Base-by-base conservation (phyloP, 1,140 invertebrate genomes). In the Steinernema khuongi region DNA sequence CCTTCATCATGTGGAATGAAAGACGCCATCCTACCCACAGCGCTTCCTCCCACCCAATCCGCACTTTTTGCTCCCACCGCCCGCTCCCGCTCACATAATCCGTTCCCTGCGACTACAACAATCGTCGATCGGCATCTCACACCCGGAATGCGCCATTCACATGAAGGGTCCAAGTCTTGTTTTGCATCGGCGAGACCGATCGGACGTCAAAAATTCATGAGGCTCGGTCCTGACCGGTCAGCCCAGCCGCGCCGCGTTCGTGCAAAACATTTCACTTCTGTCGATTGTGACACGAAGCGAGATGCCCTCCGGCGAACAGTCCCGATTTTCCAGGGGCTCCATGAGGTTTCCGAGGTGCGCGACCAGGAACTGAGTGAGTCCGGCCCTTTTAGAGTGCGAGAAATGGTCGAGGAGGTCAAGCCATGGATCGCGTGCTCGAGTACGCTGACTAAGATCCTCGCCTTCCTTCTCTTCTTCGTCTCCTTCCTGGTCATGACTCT, bases 361-460 rank as follows among this genome's bases (percentile, higher is more conserved):
- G 7, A n/a, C 36, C 7, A n/a, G 36, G 36, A 41, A n/a, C 7
- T 41, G 7, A 11, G 36, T 41, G 36, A 41, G n/a, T n/a, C n/a
- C 7, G 36, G n/a, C 36, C 7, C 36, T 60, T 60, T 60, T 22
- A 60, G 50, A 60, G 50, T 60, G 11, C 50, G 50, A 14, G 11
- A 60, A 60, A 60, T 60, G 50, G 50, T 60, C 50, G 50, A 60
- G 26, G 50, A 60, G 50, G 50, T 60, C 14, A 60, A 60, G 19
- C 50, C 50, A 22, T 60, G 50, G 14, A 14, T 60, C 11, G 50
- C 50, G 50, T 60, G 50, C 22, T 60, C 50, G 11, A 60, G 50
- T 22, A 60, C 50, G 14, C 22, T 60, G 2, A 60, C 50, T 2
- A 60, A 60, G 26, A 22, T 60, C 50, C 14, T 60, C 50, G 50